Evolutionary conservation across 1,140 invertebrate genomes (phyloP), one percentile per base, ranked within the genome.

Genomic region (Vollenhovia emeryi): DNA sequence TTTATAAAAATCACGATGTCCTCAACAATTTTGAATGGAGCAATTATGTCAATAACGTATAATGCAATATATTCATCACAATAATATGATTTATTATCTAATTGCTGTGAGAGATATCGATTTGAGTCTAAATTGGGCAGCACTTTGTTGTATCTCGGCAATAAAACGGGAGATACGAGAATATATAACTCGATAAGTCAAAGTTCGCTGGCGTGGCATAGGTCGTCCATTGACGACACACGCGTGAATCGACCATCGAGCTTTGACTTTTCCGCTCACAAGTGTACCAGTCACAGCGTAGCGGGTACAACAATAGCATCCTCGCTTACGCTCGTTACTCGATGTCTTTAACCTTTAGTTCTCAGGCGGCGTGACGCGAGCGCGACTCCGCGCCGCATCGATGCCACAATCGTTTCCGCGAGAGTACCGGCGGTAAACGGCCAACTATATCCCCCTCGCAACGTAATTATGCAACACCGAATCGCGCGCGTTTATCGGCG

Each of bases 261-360:
- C 78, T 82, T 43, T 50, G 64, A 73, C 66, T 82, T 82, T 82
- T 82, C 66, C 78, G 40, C 33, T 57, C 66, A 57, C 24, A 15
- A 73, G 50, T 55, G 57, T 73, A 55, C 8, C 4, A 30, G 18
- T 52, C 24, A 50, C 18, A 11, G 6, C 5, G 8, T 21, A 6
- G 27, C 24, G 33, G 18, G 15, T 80, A 27, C 64, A 71, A 82
- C 78, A 73, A 82, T 82, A 82, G 66, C 50, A 71, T 33, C 78
- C 24, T n/a, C 33, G 64, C 66, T 57, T 60, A 60, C 66, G 36
- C 78, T 82, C 50, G 48, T 73, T 57, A 43, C 36, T 82, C 27
- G 55, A 73, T 73, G 78, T 73, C 78, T 82, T 82, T 82, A 82
- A 82, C 78, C 78, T 82, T 80, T 62, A 57, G 64, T 24, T 73